phyloP scores from a whole-genome alignment of 2,888 invertebrate species.

The Actias luna region DNA sequence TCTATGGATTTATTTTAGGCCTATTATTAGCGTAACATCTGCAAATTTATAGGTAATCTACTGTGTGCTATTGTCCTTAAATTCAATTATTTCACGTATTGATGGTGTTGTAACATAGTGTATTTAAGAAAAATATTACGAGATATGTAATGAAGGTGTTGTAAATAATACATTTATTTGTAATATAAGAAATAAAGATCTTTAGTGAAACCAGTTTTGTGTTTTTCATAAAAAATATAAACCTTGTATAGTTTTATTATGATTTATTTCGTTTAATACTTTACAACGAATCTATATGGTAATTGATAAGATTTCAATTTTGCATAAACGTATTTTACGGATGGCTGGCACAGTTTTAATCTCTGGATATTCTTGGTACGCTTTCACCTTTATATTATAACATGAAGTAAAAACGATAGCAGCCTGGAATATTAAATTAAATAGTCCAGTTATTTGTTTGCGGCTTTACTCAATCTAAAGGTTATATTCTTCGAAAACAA shows the following conservation, averaged over 20 bases:
- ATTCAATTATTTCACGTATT: conserved; percentile 3
- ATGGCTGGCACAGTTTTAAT: conserved; percentile 30
- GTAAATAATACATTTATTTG: conserved; percentile 76
- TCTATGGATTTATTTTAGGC: not conserved
- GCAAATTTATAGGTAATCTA: conserved; percentile 17
- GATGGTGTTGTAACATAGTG: conserved; percentile 23
- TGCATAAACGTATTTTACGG: conserved; percentile 43
- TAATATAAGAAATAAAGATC: conserved; percentile 76
- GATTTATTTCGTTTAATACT: conserved; percentile 24
- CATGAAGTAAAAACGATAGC: not conserved
- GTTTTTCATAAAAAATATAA: conserved; percentile 25
- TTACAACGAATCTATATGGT: conserved; percentile 34
- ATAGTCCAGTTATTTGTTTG: not conserved
- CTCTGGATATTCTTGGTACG: conserved; percentile 22
- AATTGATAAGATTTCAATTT: conserved; percentile 36
- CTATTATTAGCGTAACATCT: not conserved
- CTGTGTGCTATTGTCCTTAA: conserved; percentile 1
- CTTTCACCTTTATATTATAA: conserved; percentile 28
- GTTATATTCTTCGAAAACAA: too few species aligned
- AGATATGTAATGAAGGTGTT: conserved; percentile 57
- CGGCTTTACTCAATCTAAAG: too few species aligned
- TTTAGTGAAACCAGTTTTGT: conserved; percentile 65
- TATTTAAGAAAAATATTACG: conserved; percentile 50
- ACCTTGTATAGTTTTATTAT: conserved; percentile 28
- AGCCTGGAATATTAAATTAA: not conserved